Conservation (phyloP, 2,797 vertebrate genomes). For the Avahi laniger region DNA sequence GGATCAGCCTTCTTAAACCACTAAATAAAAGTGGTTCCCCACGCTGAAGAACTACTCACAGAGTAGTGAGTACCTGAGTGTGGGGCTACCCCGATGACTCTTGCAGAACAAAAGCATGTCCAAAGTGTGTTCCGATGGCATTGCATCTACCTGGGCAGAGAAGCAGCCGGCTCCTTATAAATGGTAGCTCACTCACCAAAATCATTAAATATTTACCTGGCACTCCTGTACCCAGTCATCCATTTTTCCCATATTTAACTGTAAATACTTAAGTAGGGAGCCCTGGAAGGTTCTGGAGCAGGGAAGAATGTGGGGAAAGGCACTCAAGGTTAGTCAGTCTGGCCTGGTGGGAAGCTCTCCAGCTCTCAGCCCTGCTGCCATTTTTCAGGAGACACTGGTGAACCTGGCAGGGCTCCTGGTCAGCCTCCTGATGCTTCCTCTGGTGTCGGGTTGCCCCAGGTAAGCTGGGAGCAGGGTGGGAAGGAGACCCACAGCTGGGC, state of each 20-base stretch:
- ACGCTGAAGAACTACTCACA: background rate
- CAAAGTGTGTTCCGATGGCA: background rate
- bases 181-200: background rate
- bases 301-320: background rate
- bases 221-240: background rate
- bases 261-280: background rate
- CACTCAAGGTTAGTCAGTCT: background rate
- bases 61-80: background rate
- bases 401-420: constrained; percentile 91
- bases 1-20: background rate
- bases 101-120: background rate
- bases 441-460: constrained; percentile 88
- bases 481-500: background rate
- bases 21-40: background rate
- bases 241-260: background rate
- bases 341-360: background rate
- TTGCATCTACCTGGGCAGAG: background rate
- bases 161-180: background rate
- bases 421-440: constrained; percentile 90
- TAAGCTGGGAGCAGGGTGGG: constrained; percentile 57
- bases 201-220: background rate
- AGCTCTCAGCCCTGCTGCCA: background rate
- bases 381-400: constrained; percentile 92
- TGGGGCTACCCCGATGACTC: background rate
- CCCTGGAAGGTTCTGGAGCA: background rate